These are phyloP conservation scores for Acropternis orthonyx DNA, from an alignment of 2,797 vertebrate species.

Conservation along the genomic window DNA sequence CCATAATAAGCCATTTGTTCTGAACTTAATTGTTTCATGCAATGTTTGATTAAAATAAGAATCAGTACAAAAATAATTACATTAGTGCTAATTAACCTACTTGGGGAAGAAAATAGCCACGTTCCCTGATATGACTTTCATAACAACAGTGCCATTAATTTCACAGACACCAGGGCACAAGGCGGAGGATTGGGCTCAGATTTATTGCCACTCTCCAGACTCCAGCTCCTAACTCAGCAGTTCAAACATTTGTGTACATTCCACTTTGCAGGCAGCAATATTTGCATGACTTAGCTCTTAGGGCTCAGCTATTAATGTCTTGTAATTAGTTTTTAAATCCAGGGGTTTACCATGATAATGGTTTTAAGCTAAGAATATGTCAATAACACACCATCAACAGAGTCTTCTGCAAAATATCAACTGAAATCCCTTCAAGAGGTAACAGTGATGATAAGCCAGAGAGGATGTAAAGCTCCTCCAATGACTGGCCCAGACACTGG, in stretches of 20 bases:
- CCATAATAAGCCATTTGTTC: conserved; percentile 68
- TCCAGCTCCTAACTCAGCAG: conserved; percentile 64
- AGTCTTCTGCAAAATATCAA: conserved; percentile 28
- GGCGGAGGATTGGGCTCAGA: conserved; percentile 11
- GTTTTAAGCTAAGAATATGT: conserved; percentile 65
- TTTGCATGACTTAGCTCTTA: conserved; percentile 63
- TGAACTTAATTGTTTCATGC: conserved; percentile 63
- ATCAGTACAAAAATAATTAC: conserved; percentile 71
- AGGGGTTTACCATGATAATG: conserved; percentile 59
- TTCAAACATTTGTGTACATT: conserved; percentile 49
- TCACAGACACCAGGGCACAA: background rate
- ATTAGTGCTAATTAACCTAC: conserved; percentile 73
- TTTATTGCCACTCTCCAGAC: conserved; percentile 38
- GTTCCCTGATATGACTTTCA: conserved; percentile 12
- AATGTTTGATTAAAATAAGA: conserved; percentile 74
- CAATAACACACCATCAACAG: conserved; percentile 63
- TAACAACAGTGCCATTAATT: conserved; percentile 42
- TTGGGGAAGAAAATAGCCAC: conserved; percentile 28
- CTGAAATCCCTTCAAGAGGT: background rate
- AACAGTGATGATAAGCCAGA: background rate
- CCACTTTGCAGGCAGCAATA: conserved; percentile 52
- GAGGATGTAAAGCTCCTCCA: background rate
- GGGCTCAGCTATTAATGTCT: conserved; percentile 68
- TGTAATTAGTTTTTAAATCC: conserved; percentile 75
- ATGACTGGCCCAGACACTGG: rapidly evolving